These are phyloP conservation scores for Pavo muticus DNA, from an alignment of 2,113 vertebrate genomes.

Conservation along the genomic window DNA sequence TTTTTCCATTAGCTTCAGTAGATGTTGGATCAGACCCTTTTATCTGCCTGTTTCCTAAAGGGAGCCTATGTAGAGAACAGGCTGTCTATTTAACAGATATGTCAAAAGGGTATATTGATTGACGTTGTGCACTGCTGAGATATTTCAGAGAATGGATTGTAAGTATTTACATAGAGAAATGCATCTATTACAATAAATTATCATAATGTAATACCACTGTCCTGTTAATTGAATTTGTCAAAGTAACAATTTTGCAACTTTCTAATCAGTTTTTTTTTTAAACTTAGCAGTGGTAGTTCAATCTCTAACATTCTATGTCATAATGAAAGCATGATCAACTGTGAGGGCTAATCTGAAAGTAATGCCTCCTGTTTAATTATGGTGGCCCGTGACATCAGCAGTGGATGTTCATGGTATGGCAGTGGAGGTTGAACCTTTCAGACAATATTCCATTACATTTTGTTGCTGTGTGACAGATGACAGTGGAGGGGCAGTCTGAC, in stretches of 20 bases:
- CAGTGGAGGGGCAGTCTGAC: too few relatives aligned
- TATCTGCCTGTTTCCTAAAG: background rate
- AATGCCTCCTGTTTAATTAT: background rate
- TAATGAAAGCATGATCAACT: background rate
- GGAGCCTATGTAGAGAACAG: accelerated
- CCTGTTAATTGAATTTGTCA: background rate
- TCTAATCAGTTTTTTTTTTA: background rate
- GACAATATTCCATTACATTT: background rate
- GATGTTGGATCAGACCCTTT: background rate
- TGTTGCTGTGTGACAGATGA: background rate
- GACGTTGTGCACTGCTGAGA: background rate
- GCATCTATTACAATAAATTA: background rate
- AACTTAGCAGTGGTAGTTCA: background rate
- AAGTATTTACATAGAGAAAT: background rate
- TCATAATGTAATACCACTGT: background rate
- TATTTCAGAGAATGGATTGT: background rate
- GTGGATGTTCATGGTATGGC: background rate
- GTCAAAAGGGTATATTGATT: background rate
- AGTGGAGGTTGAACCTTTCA: background rate
- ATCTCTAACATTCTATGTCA: background rate
- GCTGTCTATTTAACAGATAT: background rate
- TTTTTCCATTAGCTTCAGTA: background rate
- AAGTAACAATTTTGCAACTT: background rate
- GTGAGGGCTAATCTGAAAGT: too few relatives aligned
- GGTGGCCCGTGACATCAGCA: background rate